Evolutionary conservation across 2,888 invertebrate species (phyloP), one percentile per base, ranked within the genome.

Genomic region (Xanthia togata): DNA sequence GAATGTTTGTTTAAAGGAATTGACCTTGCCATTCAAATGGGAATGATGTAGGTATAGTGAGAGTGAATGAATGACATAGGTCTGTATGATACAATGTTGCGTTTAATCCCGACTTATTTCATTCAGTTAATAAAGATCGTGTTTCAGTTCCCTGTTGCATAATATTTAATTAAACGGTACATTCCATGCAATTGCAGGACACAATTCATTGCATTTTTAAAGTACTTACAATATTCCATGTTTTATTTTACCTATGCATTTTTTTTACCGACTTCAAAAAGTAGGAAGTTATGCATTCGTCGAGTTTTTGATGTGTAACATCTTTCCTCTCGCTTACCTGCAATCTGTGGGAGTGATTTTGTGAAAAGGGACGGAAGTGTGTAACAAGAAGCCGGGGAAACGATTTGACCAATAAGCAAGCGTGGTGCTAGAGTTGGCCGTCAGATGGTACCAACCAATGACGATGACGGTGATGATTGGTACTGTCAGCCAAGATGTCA

Each of bases 101-200:
- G 4, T 68, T 55, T 63, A 57, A 70, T 59, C 35, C 50, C 11
- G 41, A 35, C 12, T 44, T 78, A 31, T 67, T 26, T 62, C 74
- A 79, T 68, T 63, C 26, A 26, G 12, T 11, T 78, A 50, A 23
- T 55, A 17, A 9, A 38, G 55, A 41, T 76, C 50, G 8, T 20
- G 2, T 81, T 68, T 41, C 76, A 79, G 35, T 75, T 75, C 26
- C 41, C 57, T 68, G 35, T 68, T 74, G n/a, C 41, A 53, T 64
- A 53, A 47, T 53, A 60, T 35, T 64, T 63, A 76, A 75, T 79
- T 81, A 26, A 69, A 53, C 20, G 0, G 38, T 50, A 41, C 81
- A 81, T 79, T 81, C 81, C 63, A 57, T 44, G 17, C 26, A 44
- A 69, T 70, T 70, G 14, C 53, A 38, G 53, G 4, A 44, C 31